phyloP scores from a whole-genome alignment of 2,888 invertebrate genomes.

The Suillia variegata region DNA sequence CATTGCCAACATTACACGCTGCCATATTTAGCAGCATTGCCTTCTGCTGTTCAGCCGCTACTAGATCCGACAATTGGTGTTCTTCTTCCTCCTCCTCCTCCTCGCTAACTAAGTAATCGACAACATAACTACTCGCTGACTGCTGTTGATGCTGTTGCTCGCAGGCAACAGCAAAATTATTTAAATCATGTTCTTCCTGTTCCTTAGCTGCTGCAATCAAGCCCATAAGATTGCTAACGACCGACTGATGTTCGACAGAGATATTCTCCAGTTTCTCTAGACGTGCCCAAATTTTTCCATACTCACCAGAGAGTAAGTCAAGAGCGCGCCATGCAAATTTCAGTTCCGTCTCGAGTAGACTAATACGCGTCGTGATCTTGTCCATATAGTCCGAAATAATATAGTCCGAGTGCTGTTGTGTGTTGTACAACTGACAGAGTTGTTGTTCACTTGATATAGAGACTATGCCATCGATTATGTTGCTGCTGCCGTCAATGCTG shows the following conservation, averaged over 20 bases:
- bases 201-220: slow-evolving; percentile 41
- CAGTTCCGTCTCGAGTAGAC: slow-evolving; percentile 86
- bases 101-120: slow-evolving; percentile 12
- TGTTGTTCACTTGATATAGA: slow-evolving; percentile 55
- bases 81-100: slow-evolving; percentile 13
- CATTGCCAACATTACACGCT: slow-evolving; percentile 12
- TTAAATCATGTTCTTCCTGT: neutral
- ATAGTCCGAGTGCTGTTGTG: slow-evolving; percentile 70
- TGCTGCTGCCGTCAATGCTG: slow-evolving; percentile 23
- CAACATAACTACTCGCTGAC: neutral
- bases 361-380: slow-evolving; percentile 82
- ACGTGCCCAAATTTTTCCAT: slow-evolving; percentile 92
- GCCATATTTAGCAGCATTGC: slow-evolving; percentile 16
- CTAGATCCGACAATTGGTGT: slow-evolving; percentile 25
- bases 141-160: neutral
- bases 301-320: slow-evolving; percentile 88
- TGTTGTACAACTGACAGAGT: slow-evolving; percentile 51
- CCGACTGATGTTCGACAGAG: slow-evolving; percentile 87
- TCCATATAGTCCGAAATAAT: slow-evolving; percentile 92
- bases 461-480: slow-evolving; percentile 36
- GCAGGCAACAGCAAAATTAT: slow-evolving; percentile 28
- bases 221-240: slow-evolving; percentile 80
- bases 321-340: slow-evolving; percentile 92
- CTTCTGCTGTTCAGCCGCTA: slow-evolving; percentile 35
- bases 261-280: slow-evolving; percentile 86